Evolutionary conservation across 1,140 invertebrate species (phyloP).

Genomic region (Drosophila oshimai): DNA sequence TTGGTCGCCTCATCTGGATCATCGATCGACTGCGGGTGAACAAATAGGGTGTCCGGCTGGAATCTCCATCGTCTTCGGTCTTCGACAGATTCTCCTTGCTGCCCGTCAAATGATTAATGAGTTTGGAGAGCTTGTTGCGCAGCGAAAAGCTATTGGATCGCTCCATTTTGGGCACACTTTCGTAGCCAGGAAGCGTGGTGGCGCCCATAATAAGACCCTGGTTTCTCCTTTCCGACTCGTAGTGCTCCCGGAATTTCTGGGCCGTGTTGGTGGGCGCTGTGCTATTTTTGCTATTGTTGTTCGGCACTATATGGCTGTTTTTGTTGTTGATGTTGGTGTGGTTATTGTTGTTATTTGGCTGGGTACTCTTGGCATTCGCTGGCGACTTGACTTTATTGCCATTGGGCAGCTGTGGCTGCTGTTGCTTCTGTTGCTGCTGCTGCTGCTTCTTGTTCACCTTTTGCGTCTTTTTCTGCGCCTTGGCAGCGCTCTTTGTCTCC

Average conservation of each 20-base stretch:
- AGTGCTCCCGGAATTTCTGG: conserved; percentile 54
- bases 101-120: conserved; percentile 73
- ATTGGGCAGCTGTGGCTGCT: conserved; percentile 22
- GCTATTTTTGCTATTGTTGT: conserved; percentile 51
- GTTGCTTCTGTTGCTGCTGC: conserved; percentile 51
- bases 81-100: conserved; percentile 60
- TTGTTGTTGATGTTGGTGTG: conserved; percentile 35
- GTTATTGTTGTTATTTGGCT: conserved; percentile 45
- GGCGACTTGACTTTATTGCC: conserved; percentile 47
- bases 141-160: conserved; percentile 73
- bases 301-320: conserved; percentile 53
- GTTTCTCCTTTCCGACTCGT: conserved; percentile 37
- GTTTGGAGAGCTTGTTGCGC: conserved; percentile 64
- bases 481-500: conserved; percentile 63
- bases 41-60: conserved; percentile 48
- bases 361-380: conserved; percentile 26
- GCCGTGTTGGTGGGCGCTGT: conserved; percentile 29
- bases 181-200: conserved; percentile 20
- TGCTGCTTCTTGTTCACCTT: conserved; percentile 72
- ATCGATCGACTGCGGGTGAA: conserved; percentile 80
- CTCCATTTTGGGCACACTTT: conserved; percentile 68
- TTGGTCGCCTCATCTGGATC: conserved; percentile 71
- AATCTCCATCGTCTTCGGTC: conserved; percentile 45
- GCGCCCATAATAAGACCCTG: neutral
- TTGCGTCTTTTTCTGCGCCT: conserved; percentile 74